These are phyloP conservation scores for Lithophane semibrunnea DNA, from an alignment of 2,888 invertebrate species.

Conservation along the genomic window DNA sequence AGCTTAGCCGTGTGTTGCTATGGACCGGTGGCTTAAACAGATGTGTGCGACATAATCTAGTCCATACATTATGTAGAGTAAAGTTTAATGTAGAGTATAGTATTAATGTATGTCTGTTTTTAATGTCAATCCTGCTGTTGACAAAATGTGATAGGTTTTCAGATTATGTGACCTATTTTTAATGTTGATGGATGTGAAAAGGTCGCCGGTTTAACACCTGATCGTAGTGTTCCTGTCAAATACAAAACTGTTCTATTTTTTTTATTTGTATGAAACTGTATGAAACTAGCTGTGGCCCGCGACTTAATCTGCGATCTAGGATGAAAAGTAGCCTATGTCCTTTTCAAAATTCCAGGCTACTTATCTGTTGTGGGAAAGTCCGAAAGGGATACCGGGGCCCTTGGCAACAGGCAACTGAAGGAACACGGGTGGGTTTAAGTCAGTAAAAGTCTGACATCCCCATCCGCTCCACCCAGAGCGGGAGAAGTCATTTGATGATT, in stretches of 20 bases:
- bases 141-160: slow-evolving; percentile 12
- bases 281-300: too few relatives aligned
- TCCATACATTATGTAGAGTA: slow-evolving; percentile 27
- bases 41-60: slow-evolving; percentile 18
- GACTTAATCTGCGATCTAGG: too few relatives aligned
- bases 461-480: too few relatives aligned
- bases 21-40: slow-evolving; percentile 12
- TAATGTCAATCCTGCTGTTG: slow-evolving; percentile 12
- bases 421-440: too few relatives aligned
- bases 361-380: too few relatives aligned
- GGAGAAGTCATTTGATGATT: too few relatives aligned
- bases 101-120: slow-evolving; percentile 23
- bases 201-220: neutral
- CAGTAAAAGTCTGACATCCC: too few relatives aligned
- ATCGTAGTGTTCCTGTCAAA: neutral
- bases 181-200: neutral
- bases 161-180: slow-evolving; percentile 5
- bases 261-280: neutral
- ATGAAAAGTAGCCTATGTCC: too few relatives aligned
- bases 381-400: too few relatives aligned
- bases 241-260: neutral
- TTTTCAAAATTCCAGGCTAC: too few relatives aligned
- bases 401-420: too few relatives aligned
- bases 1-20: neutral
- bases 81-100: slow-evolving; percentile 18